Base-by-base conservation (phyloP, 2,888 invertebrate species). In the Caprella mutica region DNA sequence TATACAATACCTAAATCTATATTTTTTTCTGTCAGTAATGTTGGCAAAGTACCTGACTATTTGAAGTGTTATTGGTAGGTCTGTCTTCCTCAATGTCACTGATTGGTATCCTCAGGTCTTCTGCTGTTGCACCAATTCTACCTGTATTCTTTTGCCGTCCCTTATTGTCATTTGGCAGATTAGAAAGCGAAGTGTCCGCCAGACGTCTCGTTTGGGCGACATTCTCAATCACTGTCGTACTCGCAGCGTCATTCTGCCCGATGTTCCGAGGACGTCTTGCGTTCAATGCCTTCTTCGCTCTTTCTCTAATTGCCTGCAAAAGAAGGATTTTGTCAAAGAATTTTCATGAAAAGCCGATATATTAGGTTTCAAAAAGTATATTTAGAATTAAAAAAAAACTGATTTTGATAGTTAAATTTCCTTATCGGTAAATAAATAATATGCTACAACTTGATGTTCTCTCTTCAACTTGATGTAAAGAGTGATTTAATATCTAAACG, bases 1-100 rank as follows among this genome's bases (percentile, higher is more conserved):
- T n/a, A n/a, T n/a, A n/a, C n/a, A n/a, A n/a, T n/a, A n/a, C n/a
- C n/a, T n/a, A n/a, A n/a, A n/a, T n/a, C n/a, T n/a, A n/a, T n/a
- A n/a, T n/a, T n/a, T n/a, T n/a, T n/a, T n/a, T 43, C 19, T 9
- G 14, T 43, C 9, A 19, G n/a, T 12, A 12, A 12, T 19, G 14
- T n/a, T 12, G 9, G 19, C 17, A 9, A 12, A n/a, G 6, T 58
- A 73, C 89, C 70, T 88, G 88, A 70, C 88, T 89, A 8, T 87
- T 89, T 5, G 87, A 88, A 12, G 88, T 90, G 8, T 90, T 90
- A 72, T 90, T 90, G 19, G 90, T 90, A 52, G 87, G 85, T 69
- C 84, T 80, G 71, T 89, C 88, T 61, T 85, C 84, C 33, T 71
- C 71, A 29, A 65, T 55, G 42, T 59, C 59, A 33, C 30, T 24